Percentiles rank a stretch among this genome's conserved stretches.
phyloP scores from a whole-genome alignment of 1,140 invertebrate species.

The Meloidogyne hapla region DNA sequence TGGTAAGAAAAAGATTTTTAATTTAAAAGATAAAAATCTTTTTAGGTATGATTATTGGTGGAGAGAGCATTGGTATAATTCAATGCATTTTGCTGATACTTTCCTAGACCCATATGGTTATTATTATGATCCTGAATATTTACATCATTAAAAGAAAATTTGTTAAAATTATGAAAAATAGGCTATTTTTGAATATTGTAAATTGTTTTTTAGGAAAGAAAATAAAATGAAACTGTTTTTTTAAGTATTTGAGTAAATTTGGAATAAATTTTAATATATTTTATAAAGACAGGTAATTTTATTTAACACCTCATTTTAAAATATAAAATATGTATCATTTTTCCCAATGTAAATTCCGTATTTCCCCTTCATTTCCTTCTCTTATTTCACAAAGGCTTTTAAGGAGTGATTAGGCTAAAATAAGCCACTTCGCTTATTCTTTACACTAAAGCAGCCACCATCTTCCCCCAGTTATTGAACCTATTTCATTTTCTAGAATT shows the following conservation, averaged over 20 bases:
- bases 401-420: too few species aligned
- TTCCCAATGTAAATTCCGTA: too few species aligned
- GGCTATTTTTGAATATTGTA: not conserved
- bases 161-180: not conserved
- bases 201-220: not conserved
- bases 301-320: too few species aligned
- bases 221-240: not conserved
- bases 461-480: too few species aligned
- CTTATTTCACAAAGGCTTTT: too few species aligned
- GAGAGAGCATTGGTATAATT: not conserved
- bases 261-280: not conserved
- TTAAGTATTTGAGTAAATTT: too few species aligned
- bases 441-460: too few species aligned
- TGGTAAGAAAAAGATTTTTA: not conserved
- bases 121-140: constrained; percentile 6
- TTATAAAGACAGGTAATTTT: too few species aligned
- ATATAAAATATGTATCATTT: too few species aligned
- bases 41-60: not conserved
- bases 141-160: not conserved
- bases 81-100: not conserved
- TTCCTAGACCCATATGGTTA: not conserved
- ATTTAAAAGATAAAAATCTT: not conserved
- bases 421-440: too few species aligned
- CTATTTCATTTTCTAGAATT: not conserved
- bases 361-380: too few species aligned